Percentiles rank a stretch among this genome's conserved stretches.
Conservation (phyloP, 2,888 invertebrate genomes). For the Standfussiana lucernea region DNA sequence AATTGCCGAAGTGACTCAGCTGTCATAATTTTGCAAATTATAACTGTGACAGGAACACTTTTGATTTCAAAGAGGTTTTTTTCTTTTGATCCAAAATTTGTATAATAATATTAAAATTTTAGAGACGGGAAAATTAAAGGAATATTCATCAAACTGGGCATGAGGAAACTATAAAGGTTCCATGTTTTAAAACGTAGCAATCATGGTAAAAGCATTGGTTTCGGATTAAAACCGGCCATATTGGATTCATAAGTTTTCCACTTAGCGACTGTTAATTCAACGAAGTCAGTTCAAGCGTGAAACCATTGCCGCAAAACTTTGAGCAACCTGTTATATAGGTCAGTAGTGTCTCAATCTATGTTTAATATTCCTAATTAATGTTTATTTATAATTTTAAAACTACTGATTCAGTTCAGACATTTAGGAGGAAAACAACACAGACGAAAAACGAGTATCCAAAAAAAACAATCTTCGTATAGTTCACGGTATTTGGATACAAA, state of each 20-base stretch:
- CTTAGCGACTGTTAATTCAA: constrained; percentile 34
- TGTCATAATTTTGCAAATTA: constrained; percentile 42
- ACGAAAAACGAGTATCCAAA: neutral
- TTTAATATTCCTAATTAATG: constrained; percentile 30
- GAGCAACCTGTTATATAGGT: constrained; percentile 37
- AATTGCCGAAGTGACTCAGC: constrained; percentile 39
- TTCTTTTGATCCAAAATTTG: constrained; percentile 16
- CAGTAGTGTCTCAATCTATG: constrained; percentile 27
- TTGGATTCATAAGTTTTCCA: constrained; percentile 49
- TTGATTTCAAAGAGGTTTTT: constrained; percentile 47
- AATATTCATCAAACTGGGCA: neutral
- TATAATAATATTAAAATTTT: neutral
- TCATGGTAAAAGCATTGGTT: constrained; percentile 7
- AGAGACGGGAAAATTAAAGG: constrained; percentile 1
- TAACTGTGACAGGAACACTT: constrained; percentile 35
- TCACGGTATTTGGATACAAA: constrained; percentile 28
- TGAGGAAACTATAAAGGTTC: neutral
- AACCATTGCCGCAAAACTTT: constrained; percentile 50
- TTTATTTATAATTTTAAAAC: constrained; percentile 21
- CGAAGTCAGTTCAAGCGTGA: constrained; percentile 48
- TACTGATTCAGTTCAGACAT: constrained; percentile 11
- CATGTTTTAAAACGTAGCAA: neutral
- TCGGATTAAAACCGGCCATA: constrained; percentile 24
- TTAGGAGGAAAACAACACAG: neutral
- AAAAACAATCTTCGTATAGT: constrained; percentile 11